phyloP scores from a whole-genome alignment of 2,797 vertebrate species.

The Pseudochirops corinnae region DNA sequence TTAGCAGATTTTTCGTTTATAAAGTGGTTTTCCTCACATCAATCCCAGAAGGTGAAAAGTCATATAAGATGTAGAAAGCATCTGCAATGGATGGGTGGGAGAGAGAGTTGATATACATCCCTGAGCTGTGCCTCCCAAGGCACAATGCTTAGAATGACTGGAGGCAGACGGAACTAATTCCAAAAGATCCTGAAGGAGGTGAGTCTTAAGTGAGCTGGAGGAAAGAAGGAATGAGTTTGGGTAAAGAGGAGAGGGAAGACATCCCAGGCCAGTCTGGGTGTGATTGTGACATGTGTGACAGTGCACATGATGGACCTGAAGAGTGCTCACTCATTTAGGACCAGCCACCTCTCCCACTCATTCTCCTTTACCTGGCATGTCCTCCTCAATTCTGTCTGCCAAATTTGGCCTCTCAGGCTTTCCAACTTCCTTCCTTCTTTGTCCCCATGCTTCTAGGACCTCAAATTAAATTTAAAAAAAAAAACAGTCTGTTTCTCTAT shows the following conservation, averaged over 20 bases:
- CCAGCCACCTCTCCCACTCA: background rate
- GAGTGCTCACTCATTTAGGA: background rate
- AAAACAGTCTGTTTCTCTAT: background rate
- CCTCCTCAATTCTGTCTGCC: background rate
- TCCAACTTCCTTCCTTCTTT: background rate
- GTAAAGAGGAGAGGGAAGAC: background rate
- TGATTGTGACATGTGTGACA: background rate
- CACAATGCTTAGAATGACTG: no score
- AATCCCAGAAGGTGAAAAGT: background rate
- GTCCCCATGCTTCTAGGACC: background rate
- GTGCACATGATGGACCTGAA: background rate
- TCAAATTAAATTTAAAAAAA: background rate
- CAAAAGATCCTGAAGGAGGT: background rate
- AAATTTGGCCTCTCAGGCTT: background rate
- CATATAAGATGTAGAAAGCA: background rate
- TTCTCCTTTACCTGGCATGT: background rate
- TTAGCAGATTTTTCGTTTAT: background rate
- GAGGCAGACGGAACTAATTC: background rate
- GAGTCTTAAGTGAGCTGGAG: fast-evolving
- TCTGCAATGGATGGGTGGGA: background rate
- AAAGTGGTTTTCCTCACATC: background rate
- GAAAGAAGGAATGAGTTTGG: background rate
- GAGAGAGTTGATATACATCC: fast-evolving
- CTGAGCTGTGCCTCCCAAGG: background rate
- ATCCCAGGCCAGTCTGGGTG: background rate